Conservation (phyloP, 2,888 invertebrate species). For the Zygothrica quintamaculata region DNA sequence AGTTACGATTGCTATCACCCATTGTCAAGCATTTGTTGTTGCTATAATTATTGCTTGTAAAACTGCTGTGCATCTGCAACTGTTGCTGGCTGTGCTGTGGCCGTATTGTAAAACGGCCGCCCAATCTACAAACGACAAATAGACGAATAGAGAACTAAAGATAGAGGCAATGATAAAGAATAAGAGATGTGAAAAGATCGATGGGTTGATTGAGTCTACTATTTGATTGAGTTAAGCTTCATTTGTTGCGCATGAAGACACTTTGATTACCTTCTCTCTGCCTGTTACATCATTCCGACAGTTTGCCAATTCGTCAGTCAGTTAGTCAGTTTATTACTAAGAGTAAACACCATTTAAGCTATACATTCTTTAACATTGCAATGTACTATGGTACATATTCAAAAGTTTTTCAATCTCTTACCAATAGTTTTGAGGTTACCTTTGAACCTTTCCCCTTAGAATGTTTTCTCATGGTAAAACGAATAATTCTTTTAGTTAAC, state of each 20-base stretch:
- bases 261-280: constrained; percentile 39
- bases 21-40: constrained; percentile 70
- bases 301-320: background rate
- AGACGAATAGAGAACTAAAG: background rate
- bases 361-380: background rate
- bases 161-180: constrained; percentile 1
- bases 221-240: constrained; percentile 58
- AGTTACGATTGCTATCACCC: constrained; percentile 79
- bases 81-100: constrained; percentile 83
- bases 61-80: constrained; percentile 79
- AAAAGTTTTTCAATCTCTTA: too few relatives aligned
- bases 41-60: constrained; percentile 61
- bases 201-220: constrained; percentile 30
- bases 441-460: too few relatives aligned
- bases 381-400: too few relatives aligned
- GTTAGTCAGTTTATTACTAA: constrained; percentile 7
- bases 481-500: too few relatives aligned
- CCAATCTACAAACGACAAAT: constrained; percentile 71
- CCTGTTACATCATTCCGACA: too few relatives aligned
- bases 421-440: too few relatives aligned
- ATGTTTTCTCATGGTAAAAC: too few relatives aligned
- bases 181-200: constrained; percentile 26
- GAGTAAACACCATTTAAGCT: background rate
- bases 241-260: constrained; percentile 37
- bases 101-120: constrained; percentile 83